A percentile compares a stretch with the other conserved stretches of the same genome.
Conservation (phyloP, 2,888 invertebrate genomes). For the Netelia virgata region DNA sequence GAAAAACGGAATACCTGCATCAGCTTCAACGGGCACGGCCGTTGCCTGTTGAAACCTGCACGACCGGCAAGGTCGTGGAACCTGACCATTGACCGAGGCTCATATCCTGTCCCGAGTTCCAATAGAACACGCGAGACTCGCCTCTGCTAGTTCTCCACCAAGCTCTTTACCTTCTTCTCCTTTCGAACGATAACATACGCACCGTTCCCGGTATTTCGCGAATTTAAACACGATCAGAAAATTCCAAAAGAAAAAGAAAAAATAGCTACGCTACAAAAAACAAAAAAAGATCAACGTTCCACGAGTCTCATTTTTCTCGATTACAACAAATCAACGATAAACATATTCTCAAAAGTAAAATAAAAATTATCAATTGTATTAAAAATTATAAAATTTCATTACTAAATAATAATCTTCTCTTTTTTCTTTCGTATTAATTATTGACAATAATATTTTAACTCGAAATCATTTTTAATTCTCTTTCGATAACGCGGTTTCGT, state of each 20-base stretch:
- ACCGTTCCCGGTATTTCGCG: not conserved
- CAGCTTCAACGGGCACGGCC: conserved; percentile 38
- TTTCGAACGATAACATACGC: conserved; percentile 11
- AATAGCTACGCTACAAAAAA: too few relatives aligned
- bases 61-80: conserved; percentile 81
- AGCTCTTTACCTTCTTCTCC: conserved; percentile 7
- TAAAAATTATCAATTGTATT: too few relatives aligned
- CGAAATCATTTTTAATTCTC: too few relatives aligned
- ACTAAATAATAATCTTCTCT: too few relatives aligned
- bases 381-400: too few relatives aligned
- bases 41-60: conserved; percentile 80
- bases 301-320: too few relatives aligned
- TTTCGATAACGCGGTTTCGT: too few relatives aligned
- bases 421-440: too few relatives aligned
- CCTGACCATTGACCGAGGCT: conserved; percentile 74
- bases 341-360: too few relatives aligned
- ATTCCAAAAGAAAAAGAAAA: not conserved
- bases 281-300: too few relatives aligned
- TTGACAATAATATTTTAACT: too few relatives aligned
- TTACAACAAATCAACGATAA: too few relatives aligned
- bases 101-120: conserved; percentile 38
- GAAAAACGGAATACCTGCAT: conserved; percentile 66
- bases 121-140: conserved; percentile 9
- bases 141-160: not conserved
- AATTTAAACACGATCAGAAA: not conserved